Conservation (phyloP, 2,797 vertebrate species). For the Lutjanus argentimaculatus region DNA sequence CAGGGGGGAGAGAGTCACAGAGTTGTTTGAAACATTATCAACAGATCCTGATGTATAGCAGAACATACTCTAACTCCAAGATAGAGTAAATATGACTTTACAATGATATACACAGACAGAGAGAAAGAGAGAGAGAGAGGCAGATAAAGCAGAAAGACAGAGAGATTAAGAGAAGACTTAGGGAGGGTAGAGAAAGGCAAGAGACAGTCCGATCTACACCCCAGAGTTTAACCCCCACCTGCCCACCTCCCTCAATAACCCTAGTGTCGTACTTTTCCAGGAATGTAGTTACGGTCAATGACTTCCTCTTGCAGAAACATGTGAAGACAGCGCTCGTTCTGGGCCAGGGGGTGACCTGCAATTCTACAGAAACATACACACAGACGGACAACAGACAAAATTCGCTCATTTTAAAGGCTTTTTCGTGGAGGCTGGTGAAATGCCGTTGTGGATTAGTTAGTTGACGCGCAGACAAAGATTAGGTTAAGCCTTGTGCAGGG, state of each 20-base stretch:
- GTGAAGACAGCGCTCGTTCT: constrained; percentile 99
- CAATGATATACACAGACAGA: constrained; percentile 48
- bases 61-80: constrained; percentile 40
- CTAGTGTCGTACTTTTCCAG: constrained; percentile 99
- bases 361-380: constrained; percentile 87
- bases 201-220: constrained; percentile 48
- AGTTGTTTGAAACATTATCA: constrained; percentile 38
- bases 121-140: constrained; percentile 52
- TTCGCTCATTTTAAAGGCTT: constrained; percentile 15
- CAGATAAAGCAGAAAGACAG: constrained; percentile 62
- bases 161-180: constrained; percentile 40
- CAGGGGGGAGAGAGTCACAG: constrained; percentile 35
- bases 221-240: constrained; percentile 51
- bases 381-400: constrained; percentile 14
- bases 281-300: constrained; percentile 96
- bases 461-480: background rate
- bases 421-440: constrained; percentile 13
- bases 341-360: constrained; percentile 98
- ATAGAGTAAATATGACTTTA: constrained; percentile 51
- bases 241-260: constrained; percentile 68
- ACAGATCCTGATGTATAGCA: constrained; percentile 40
- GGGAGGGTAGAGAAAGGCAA: constrained; percentile 52
- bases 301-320: constrained; percentile 99
- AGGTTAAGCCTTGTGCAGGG: constrained; percentile 3
- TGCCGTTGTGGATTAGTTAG: constrained; percentile 3